These are phyloP conservation scores for Aphaenogaster ashmeadi DNA, from an alignment of 1,140 invertebrate genomes.

Conservation along the genomic window DNA sequence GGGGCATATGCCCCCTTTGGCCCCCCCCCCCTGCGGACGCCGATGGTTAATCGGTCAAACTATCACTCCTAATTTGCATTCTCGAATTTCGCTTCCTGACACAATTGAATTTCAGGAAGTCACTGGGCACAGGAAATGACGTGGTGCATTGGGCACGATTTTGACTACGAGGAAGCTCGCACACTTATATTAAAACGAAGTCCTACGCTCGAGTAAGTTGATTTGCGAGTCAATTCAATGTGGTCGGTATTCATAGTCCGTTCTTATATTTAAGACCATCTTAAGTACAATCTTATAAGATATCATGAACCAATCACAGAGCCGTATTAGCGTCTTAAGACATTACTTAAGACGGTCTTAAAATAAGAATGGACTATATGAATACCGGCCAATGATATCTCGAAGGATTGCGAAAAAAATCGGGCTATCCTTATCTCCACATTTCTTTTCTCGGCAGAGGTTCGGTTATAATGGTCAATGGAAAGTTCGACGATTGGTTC, in stretches of 20 bases:
- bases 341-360: too few relatives aligned
- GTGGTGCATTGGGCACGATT: slow-evolving; percentile 93
- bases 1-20: too few relatives aligned
- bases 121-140: slow-evolving; percentile 96
- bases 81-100: background rate
- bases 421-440: background rate
- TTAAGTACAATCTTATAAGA: too few relatives aligned
- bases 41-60: background rate
- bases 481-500: slow-evolving; percentile 85
- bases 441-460: slow-evolving; percentile 78
- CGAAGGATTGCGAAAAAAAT: background rate
- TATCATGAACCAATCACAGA: too few relatives aligned
- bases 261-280: too few relatives aligned
- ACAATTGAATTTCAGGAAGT: slow-evolving; percentile 89
- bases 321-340: too few relatives aligned
- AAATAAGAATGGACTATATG: too few relatives aligned
- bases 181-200: slow-evolving; percentile 88
- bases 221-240: background rate
- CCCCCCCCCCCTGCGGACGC: too few relatives aligned
- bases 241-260: too few relatives aligned
- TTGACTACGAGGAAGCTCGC: slow-evolving; percentile 92
- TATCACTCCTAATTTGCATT: background rate
- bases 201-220: slow-evolving; percentile 88
- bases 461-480: slow-evolving; percentile 85
- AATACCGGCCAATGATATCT: background rate